Conservation (phyloP, 2,888 invertebrate genomes). For the Epistrophe eligans region DNA sequence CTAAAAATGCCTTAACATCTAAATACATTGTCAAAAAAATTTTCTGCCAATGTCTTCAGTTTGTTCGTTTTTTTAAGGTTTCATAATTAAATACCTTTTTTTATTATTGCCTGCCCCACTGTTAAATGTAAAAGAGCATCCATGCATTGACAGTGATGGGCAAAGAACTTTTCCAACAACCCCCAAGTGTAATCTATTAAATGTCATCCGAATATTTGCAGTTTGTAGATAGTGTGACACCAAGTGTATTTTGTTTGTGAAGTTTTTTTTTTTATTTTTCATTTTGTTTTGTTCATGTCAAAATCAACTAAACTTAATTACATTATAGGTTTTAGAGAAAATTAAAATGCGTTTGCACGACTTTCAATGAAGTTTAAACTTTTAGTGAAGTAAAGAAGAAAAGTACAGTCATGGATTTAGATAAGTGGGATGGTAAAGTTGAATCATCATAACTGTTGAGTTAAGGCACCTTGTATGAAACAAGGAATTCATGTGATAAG, state of each 20-base stretch:
- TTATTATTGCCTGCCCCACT: neutral
- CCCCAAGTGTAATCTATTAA: slow-evolving; percentile 58
- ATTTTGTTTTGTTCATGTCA: neutral
- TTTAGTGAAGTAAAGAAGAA: neutral
- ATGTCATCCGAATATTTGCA: slow-evolving; percentile 53
- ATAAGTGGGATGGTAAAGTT: neutral
- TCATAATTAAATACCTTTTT: neutral
- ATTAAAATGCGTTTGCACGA: neutral
- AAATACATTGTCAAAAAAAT: too few relatives aligned
- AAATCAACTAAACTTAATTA: neutral
- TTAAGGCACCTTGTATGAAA: too few relatives aligned
- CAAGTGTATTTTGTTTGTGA: slow-evolving; percentile 35
- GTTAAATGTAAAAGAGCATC: slow-evolving; percentile 4
- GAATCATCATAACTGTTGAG: neutral
- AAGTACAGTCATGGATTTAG: neutral
- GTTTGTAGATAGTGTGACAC: slow-evolving; percentile 30
- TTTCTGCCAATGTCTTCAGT: too few relatives aligned
- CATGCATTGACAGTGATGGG: slow-evolving; percentile 33
- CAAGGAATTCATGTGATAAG: too few relatives aligned
- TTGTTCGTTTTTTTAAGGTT: too few relatives aligned
- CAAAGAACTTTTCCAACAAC: slow-evolving; percentile 40
- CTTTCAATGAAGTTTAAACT: neutral
- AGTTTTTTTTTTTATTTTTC: slow-evolving; percentile 2
- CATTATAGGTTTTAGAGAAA: neutral
- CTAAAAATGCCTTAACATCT: too few relatives aligned